Percentiles rank a stretch among this genome's conserved stretches.
phyloP scores from a whole-genome alignment of 2,888 invertebrate species.

The Athrips mouffetella region DNA sequence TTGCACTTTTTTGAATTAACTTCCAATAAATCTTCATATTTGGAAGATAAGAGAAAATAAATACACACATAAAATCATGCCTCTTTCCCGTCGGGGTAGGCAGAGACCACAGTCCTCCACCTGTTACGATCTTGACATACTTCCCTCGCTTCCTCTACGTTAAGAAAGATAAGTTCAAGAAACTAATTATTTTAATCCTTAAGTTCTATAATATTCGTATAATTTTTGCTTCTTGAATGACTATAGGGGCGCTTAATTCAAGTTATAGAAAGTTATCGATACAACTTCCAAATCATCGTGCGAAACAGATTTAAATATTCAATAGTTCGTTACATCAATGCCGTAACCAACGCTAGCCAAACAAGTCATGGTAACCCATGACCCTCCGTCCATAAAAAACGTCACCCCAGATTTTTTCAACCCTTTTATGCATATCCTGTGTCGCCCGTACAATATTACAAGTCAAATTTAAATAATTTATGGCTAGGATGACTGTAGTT shows the following conservation, averaged over 20 bases:
- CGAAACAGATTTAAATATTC: constrained; percentile 62
- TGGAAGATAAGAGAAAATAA: too few relatives aligned
- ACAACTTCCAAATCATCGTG: constrained; percentile 47
- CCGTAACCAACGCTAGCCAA: constrained; percentile 56
- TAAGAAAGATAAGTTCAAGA: too few relatives aligned
- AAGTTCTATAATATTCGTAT: too few relatives aligned
- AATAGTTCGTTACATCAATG: constrained; percentile 56
- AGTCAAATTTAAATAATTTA: constrained; percentile 78
- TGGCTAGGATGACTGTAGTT: constrained; percentile 54
- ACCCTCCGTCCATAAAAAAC: constrained; percentile 63
- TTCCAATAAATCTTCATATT: too few relatives aligned
- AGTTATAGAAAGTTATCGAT: not conserved
- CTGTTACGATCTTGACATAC: too few relatives aligned
- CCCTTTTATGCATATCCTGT: constrained; percentile 76
- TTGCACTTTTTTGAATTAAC: too few relatives aligned
- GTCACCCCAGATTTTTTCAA: constrained; percentile 67
- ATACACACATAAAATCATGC: too few relatives aligned
- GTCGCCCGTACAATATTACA: constrained; percentile 67
- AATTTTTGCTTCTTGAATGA: not conserved
- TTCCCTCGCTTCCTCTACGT: too few relatives aligned
- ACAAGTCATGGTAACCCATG: constrained; percentile 42
- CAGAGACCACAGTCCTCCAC: too few relatives aligned
- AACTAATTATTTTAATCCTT: too few relatives aligned
- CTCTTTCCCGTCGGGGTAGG: too few relatives aligned
- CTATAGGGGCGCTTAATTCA: not conserved